Conservation (phyloP, 2,888 invertebrate genomes). For the Tinea trinotella region DNA sequence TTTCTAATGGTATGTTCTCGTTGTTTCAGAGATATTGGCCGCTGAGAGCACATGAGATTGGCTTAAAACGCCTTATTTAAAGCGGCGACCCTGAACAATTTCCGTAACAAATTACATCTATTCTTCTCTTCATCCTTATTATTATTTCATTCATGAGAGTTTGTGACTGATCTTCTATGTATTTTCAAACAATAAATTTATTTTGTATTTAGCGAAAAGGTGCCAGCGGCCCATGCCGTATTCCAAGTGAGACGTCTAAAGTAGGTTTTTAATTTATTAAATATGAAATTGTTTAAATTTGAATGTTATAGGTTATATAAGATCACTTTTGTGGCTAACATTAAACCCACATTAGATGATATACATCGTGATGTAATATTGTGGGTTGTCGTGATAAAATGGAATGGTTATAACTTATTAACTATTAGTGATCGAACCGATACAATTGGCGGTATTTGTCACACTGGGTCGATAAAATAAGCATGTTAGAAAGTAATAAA, state of each 20-base stretch:
- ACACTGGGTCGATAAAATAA: too few relatives aligned
- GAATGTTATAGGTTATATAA: too few relatives aligned
- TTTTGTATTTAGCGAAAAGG: background rate
- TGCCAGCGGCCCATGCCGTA: background rate
- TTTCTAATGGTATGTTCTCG: background rate
- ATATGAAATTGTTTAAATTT: too few relatives aligned
- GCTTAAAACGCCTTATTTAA: background rate
- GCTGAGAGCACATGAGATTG: background rate
- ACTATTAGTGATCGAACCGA: too few relatives aligned
- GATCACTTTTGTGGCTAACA: too few relatives aligned
- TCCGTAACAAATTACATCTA: constrained; percentile 6
- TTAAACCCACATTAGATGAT: too few relatives aligned
- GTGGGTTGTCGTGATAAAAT: too few relatives aligned
- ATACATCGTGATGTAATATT: too few relatives aligned
- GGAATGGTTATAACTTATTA: too few relatives aligned
- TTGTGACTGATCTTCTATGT: constrained; percentile 50
- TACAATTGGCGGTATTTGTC: too few relatives aligned
- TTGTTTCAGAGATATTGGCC: constrained; percentile 3
- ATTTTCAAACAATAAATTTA: constrained; percentile 1
- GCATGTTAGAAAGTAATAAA: too few relatives aligned
- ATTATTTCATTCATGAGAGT: constrained; percentile 48
- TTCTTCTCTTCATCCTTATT: background rate
- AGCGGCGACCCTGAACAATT: constrained; percentile 12
- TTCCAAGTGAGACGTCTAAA: background rate
- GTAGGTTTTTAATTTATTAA: too few relatives aligned